A percentile compares a stretch with the other conserved stretches of the same genome.
Conservation (phyloP, 2,113 vertebrate genomes). For the Dunckerocampus dactyliophorus region DNA sequence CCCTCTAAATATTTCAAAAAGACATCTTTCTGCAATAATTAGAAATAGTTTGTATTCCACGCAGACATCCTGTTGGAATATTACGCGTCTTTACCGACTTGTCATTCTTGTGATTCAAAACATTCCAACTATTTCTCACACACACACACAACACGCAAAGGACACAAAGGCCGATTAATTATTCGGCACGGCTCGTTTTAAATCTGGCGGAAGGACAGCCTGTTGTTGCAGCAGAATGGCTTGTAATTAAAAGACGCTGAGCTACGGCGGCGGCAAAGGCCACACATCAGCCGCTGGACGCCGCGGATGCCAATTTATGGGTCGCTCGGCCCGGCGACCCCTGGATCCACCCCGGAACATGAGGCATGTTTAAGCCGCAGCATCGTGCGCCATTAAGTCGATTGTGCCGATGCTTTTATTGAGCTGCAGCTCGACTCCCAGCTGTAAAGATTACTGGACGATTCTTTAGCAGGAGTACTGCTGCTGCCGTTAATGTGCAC, state of each 20-base stretch:
- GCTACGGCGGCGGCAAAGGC: slow-evolving; percentile 62
- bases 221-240: slow-evolving; percentile 73
- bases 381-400: slow-evolving; percentile 1
- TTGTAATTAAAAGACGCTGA: slow-evolving; percentile 74
- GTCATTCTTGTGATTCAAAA: slow-evolving; percentile 1
- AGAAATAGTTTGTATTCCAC: background rate
- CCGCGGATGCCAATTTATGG: slow-evolving; percentile 73
- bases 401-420: slow-evolving; percentile 2
- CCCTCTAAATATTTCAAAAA: too few species aligned
- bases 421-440: background rate
- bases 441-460: slow-evolving; percentile 5
- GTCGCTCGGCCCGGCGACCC: background rate
- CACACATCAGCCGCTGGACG: slow-evolving; percentile 62
- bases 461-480: background rate
- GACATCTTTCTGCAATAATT: too few species aligned
- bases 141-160: slow-evolving; percentile 52
- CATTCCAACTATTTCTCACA: slow-evolving; percentile 14
- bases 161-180: slow-evolving; percentile 71
- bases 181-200: slow-evolving; percentile 59
- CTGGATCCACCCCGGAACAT: background rate
- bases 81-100: background rate
- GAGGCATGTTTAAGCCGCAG: background rate
- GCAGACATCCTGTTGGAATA: background rate
- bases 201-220: slow-evolving; percentile 71
- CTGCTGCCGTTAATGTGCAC: slow-evolving; percentile 2